Base-by-base conservation (phyloP, 2,113 vertebrate genomes). In the Chloropsis cyanopogon region DNA sequence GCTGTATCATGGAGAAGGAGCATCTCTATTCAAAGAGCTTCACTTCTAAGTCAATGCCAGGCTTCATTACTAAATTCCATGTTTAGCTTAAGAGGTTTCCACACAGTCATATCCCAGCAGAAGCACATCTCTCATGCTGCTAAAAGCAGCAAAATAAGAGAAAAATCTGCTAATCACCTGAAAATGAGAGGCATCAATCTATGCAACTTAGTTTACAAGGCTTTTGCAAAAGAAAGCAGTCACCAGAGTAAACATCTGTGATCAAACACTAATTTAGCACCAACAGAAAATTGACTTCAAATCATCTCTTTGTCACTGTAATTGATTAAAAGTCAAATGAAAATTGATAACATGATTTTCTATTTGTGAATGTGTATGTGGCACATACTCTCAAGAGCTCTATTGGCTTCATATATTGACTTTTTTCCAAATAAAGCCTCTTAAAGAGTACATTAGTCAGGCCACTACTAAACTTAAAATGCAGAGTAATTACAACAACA, bases 281-380 rank as follows among this genome's bases (percentile, higher is more conserved):
- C 97, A 98, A 97, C 95, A 98, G 97, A 98, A 98, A 98, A 98
- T 97, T 98, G 98, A 98, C 98, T 99, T 98, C 98, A 98, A 99
- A 99, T 99, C 98, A 99, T 99, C 99, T 98, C 97, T 97, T 98
- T 97, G 98, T 98, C 98, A 98, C 96, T 98, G 95, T 98, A 97
- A 99, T 99, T 98, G 99, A 99, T 99, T 98, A 99, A 98, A 98
- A 98, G 98, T 98, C 98, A 98, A 98, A 98, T 98, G 98, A 98
- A 99, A 99, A 99, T 98, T 99, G 98, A 99, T 98, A 99, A 98
- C 98, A 98, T 97, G 98, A 98, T 98, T 98, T 98, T 97, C 97
- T 96, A 95, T 90, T 96, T 93, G 95, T 92, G 96, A 97, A 94
- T 70, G 91, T 80, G 73, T 68, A 96, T 87, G 44, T 96, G 96